Evolutionary conservation across 1,140 invertebrate genomes (phyloP), one percentile per base, ranked within the genome.

Genomic region (Bombus superbus): DNA sequence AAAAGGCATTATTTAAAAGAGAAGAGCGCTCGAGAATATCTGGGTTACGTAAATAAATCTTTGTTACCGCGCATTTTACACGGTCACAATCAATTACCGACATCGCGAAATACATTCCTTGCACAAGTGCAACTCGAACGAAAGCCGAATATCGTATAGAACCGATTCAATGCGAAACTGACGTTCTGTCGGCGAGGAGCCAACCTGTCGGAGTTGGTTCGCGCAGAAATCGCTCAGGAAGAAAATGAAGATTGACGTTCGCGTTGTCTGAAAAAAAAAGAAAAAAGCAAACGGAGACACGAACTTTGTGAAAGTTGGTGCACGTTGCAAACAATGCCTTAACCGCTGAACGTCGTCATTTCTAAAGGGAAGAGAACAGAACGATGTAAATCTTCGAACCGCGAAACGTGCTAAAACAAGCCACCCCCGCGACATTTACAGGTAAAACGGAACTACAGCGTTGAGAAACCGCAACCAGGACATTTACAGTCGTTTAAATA

Each of bases 341-440:
- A 59, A 77, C 87, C 76, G 64, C 80, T 64, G 22, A 6, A 40
- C 68, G n/a, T 68, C 44, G 57, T 64, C 38, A 47, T 82, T 44
- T 44, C 22, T 53, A 44, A 28, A n/a, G 57, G 53, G 57, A n/a
- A 77, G 64, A 40, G 66, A 64, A 73, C 66, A 71, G 71, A 44
- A 35, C 18, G 38, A 64, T 57, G 68, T 90, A 91, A 91, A 91
- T 91, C 89, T 86, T 62, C 6, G 66, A 88, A 88, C 89, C 89
- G 74, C 87, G 86, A 86, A 79, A 73, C 66, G 32, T 28, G 28
- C 0, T 25, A 72, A 72, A 76, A 81, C 13, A 35, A 57, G 38
- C 69, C 71, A 79, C 85, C 22, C 73, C 35, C 81, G 53, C 57
- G 81, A 73, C 82, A 25, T 59, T 71, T 71, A 22, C 47, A 47